These are phyloP conservation scores for Homalodisca vitripennis DNA, from an alignment of 1,140 invertebrate species.

Conservation along the genomic window DNA sequence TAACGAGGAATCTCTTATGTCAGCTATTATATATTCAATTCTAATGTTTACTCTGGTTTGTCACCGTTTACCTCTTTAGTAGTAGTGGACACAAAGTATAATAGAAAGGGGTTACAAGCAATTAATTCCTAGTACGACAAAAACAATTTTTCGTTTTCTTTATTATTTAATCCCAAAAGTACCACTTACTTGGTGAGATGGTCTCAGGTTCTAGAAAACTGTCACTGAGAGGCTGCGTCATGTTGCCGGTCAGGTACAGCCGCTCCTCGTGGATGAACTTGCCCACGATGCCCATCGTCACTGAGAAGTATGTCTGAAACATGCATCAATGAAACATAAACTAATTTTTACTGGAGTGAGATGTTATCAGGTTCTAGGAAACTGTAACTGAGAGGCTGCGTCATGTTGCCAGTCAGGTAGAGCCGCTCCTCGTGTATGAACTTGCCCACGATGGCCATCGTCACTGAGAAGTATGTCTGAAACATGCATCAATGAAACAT, in stretches of 20 bases:
- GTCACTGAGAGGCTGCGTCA: conserved; percentile 46
- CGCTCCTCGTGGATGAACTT: conserved; percentile 50
- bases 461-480: conserved; percentile 53
- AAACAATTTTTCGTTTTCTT: too few relatives aligned
- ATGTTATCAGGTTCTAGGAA: conserved; percentile 52
- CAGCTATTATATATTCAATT: too few relatives aligned
- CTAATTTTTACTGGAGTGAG: too few relatives aligned
- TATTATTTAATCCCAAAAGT: too few relatives aligned
- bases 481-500: too few relatives aligned
- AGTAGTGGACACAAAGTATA: too few relatives aligned
- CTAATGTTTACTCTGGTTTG: too few relatives aligned
- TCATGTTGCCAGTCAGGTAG: conserved; percentile 50
- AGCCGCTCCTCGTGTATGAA: conserved; percentile 51
- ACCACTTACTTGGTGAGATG: conserved; percentile 55
- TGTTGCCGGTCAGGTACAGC: conserved; percentile 50
- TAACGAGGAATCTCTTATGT: too few relatives aligned
- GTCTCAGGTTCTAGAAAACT: conserved; percentile 52
- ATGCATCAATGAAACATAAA: too few relatives aligned
- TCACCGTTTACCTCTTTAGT: too few relatives aligned
- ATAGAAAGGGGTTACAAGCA: too few relatives aligned
- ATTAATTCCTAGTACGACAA: too few relatives aligned
- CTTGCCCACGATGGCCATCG: conserved; percentile 47
- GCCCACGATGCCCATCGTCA: conserved; percentile 49
- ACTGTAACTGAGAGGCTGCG: conserved; percentile 47
- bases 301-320: conserved; percentile 53